Percentiles rank a stretch among this genome's conserved stretches.
Evolutionary conservation across 2,888 invertebrate genomes (phyloP).

Genomic region (Druceiella hillmani): DNA sequence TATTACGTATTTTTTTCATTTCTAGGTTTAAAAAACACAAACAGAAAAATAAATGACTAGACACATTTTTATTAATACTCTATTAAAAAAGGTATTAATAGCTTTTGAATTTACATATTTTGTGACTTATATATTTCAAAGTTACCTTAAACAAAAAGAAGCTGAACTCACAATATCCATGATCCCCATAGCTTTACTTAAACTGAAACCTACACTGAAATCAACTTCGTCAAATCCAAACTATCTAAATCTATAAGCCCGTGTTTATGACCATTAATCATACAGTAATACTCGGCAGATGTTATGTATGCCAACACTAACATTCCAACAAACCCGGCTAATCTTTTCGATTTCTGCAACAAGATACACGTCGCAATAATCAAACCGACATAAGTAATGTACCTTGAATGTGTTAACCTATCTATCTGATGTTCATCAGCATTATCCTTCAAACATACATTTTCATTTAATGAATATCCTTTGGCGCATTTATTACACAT

Average conservation of each 20-base stretch:
- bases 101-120: too few species aligned
- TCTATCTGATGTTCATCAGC: conserved; percentile 34
- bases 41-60: too few species aligned
- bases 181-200: too few species aligned
- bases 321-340: conserved; percentile 74
- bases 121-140: too few species aligned
- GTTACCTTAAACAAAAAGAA: too few species aligned
- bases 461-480: conserved; percentile 65
- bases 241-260: conserved; percentile 37
- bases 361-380: conserved; percentile 82
- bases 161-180: too few species aligned
- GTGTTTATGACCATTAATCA: conserved; percentile 49
- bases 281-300: conserved; percentile 70
- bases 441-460: conserved; percentile 68
- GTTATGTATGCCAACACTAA: conserved; percentile 78
- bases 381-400: conserved; percentile 79
- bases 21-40: too few species aligned
- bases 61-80: too few species aligned
- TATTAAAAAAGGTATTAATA: too few species aligned
- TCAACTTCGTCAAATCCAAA: conserved; percentile 35
- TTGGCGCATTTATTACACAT: conserved; percentile 79
- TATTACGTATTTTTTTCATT: too few species aligned
- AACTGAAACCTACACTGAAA: too few species aligned
- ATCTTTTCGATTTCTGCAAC: conserved; percentile 69
- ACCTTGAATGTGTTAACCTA: conserved; percentile 45